Evolutionary conservation across 2,797 vertebrate species (phyloP).

Genomic region (Aeoliscus strigatus): DNA sequence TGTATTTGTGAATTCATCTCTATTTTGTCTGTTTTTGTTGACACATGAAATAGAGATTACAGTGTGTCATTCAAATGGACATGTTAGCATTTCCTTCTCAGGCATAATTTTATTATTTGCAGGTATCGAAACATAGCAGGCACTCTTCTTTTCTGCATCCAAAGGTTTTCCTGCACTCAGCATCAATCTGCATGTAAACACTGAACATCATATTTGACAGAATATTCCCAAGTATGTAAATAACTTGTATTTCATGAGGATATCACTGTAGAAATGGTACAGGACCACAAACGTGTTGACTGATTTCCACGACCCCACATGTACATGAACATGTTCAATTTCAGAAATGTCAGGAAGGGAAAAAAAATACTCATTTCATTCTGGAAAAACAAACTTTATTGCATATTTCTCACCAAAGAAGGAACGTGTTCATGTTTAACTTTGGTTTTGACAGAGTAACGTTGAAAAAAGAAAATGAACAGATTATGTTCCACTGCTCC

Average conservation of each 20-base stretch:
- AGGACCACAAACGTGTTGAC: slow-evolving; percentile 15
- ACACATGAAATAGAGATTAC: slow-evolving; percentile 18
- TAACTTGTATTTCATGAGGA: slow-evolving; percentile 10
- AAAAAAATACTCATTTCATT: slow-evolving; percentile 5
- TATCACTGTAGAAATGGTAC: slow-evolving; percentile 5
- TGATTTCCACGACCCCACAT: slow-evolving; percentile 10
- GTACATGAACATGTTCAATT: slow-evolving; percentile 8
- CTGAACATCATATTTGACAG: slow-evolving; percentile 14
- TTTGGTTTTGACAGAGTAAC: slow-evolving; percentile 10
- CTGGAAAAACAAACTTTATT: slow-evolving; percentile 16
- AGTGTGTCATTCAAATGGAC: slow-evolving; percentile 15
- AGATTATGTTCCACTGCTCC: slow-evolving; percentile 1
- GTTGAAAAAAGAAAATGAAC: slow-evolving; percentile 4
- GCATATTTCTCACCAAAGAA: slow-evolving; percentile 12
- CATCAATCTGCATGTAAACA: slow-evolving; percentile 13
- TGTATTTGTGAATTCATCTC: slow-evolving; percentile 10
- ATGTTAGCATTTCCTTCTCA: slow-evolving; percentile 16
- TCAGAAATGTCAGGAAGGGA: not conserved
- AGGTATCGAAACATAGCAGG: slow-evolving; percentile 31
- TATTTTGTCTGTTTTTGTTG: slow-evolving; percentile 3
- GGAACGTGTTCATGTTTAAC: not conserved
- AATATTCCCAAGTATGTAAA: slow-evolving; percentile 24
- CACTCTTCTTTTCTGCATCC: slow-evolving; percentile 8
- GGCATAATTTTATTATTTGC: slow-evolving; percentile 28
- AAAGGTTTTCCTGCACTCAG: slow-evolving; percentile 14